Conservation (phyloP, 2,113 vertebrate species). For the Dipodomys ordii region DNA sequence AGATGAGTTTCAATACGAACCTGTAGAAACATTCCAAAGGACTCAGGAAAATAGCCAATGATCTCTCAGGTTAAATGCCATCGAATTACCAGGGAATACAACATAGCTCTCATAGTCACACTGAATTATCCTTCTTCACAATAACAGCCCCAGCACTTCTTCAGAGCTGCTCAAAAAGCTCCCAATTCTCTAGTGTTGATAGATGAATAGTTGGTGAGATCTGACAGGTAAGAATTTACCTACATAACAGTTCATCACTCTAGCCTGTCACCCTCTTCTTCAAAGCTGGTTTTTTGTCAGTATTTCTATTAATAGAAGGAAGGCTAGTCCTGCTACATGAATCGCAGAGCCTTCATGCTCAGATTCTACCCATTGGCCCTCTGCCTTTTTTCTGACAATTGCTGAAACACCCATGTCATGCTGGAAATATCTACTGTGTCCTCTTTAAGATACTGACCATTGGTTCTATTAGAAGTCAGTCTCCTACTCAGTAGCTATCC, state of each 20-base stretch:
- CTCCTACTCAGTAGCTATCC: neutral
- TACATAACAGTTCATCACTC: neutral
- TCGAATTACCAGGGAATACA: neutral
- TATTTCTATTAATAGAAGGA: neutral
- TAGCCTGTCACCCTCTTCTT: neutral
- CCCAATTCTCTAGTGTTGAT: neutral
- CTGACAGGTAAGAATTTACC: neutral
- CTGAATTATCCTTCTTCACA: no score
- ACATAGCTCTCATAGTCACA: no score
- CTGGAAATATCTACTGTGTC: neutral
- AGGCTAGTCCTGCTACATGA: neutral
- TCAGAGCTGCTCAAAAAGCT: neutral
- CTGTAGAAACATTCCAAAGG: rapidly evolving
- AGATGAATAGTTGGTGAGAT: neutral
- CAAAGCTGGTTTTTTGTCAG: neutral
- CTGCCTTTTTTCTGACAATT: no score
- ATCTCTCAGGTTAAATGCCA: neutral
- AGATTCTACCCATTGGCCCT: no score
- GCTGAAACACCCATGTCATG: no score
- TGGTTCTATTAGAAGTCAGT: neutral
- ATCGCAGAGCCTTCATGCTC: rapidly evolving
- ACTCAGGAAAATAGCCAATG: neutral
- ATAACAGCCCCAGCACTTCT: neutral
- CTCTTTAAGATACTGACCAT: neutral
- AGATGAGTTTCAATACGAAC: neutral